A percentile compares a stretch with the other conserved stretches of the same genome.
These are phyloP conservation scores for Tyria jacobaeae DNA, from an alignment of 2,888 invertebrate genomes.

Conservation along the genomic window DNA sequence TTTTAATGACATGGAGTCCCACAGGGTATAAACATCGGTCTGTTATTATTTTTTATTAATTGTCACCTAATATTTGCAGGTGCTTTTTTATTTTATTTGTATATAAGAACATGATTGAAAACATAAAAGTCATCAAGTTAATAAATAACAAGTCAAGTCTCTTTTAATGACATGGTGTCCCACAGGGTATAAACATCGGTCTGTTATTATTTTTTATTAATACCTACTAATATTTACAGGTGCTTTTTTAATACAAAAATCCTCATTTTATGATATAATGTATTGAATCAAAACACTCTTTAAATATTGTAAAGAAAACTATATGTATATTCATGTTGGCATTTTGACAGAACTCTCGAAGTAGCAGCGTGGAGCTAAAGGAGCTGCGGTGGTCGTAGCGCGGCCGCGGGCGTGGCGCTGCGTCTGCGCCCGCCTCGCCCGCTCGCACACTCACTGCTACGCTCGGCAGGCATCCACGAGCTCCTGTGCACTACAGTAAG, in stretches of 20 bases:
- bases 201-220: background rate
- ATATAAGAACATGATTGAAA: too few relatives aligned
- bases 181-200: background rate
- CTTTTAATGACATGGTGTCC: background rate
- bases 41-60: background rate
- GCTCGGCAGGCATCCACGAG: constrained; percentile 40
- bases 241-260: too few relatives aligned
- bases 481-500: constrained; percentile 51
- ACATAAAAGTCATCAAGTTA: too few relatives aligned
- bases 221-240: too few relatives aligned
- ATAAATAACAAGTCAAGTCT: too few relatives aligned
- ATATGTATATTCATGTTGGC: background rate
- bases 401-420: constrained; percentile 72
- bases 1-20: background rate
- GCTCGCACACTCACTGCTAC: constrained; percentile 52
- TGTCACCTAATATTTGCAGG: too few relatives aligned
- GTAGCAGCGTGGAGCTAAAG: constrained; percentile 72
- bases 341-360: constrained; percentile 27
- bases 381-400: constrained; percentile 82
- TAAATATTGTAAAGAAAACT: too few relatives aligned
- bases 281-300: too few relatives aligned
- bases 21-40: background rate
- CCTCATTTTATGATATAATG: too few relatives aligned
- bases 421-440: constrained; percentile 79
- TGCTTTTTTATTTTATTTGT: too few relatives aligned